Conservation (phyloP, 2,888 invertebrate genomes). For the Lycia hirtaria region DNA sequence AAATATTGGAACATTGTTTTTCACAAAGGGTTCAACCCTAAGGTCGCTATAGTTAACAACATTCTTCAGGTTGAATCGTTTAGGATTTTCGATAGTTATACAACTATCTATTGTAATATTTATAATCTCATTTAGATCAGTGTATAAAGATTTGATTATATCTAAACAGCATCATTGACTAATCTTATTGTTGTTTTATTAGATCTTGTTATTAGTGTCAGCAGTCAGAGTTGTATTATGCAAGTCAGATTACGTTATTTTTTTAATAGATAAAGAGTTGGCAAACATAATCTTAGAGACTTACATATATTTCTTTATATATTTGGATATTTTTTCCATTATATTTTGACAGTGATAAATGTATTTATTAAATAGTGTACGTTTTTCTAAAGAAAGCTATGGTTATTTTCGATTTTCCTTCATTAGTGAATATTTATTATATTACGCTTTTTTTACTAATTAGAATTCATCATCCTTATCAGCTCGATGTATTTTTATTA, state of each 20-base stretch:
- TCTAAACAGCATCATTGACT: slow-evolving; percentile 55
- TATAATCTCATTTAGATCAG: slow-evolving; percentile 56
- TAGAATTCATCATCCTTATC: no score
- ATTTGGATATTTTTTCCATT: neutral
- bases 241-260: neutral
- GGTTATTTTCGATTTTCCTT: no score
- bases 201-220: slow-evolving; percentile 37
- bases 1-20: slow-evolving; percentile 63
- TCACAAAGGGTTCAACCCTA: slow-evolving; percentile 57
- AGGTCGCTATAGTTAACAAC: slow-evolving; percentile 59
- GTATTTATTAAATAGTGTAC: no score
- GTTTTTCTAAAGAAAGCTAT: no score
- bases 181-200: slow-evolving; percentile 50
- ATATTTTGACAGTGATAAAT: no score
- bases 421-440: no score
- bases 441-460: no score
- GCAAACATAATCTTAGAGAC: neutral
- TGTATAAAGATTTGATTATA: slow-evolving; percentile 45
- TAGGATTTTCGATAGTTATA: slow-evolving; percentile 46
- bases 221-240: slow-evolving; percentile 12
- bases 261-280: neutral
- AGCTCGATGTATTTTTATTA: no score
- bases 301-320: no score
- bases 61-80: slow-evolving; percentile 53
- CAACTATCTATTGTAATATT: slow-evolving; percentile 48